Base-by-base conservation (phyloP, 2,113 vertebrate genomes). In the Charina bottae region DNA sequence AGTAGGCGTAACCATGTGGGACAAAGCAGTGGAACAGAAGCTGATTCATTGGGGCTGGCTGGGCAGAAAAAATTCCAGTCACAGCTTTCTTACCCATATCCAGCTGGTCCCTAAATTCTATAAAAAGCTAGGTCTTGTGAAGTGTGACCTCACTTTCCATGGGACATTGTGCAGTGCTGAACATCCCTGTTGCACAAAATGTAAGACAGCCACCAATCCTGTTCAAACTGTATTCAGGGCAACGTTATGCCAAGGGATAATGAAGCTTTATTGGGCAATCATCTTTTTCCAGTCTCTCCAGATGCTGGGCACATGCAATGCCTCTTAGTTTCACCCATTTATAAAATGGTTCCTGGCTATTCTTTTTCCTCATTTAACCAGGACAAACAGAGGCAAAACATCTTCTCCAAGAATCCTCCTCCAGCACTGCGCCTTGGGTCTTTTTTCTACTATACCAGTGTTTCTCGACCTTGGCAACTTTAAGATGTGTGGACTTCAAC, bases 261-360 rank as follows among this genome's bases (percentile, higher is more conserved):
- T 78, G 95, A 95, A 96, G 93, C 84, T 97, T 97, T 97, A 96
- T 96, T 96, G 94, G 94, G 94, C 93, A 90, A 55, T 11, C 91
- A 94, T 93, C 93, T 90, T 90, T 91, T 42, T 60, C 87, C 92
- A 91, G 94, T 17, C 12, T 87, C 93, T 89, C 89, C 64, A 92
- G 78, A 88, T 83, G 91, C 83, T 90, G 92, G 42, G 64, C 86
- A 83, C 87, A 42, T 56, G 93, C 13, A 94, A 62, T 91, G 78
- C 89, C 37, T 88, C 93, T 94, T 3, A 6, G 59, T 89, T 94
- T 53, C 55, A 55, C 92, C 90, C 89, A 87, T 60, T 93, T 92
- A 93, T 56, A 95, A 91, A 58, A 87, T 87, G 93, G 33, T 90
- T 33, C 64, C 58, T 88, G 83, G 89, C 89, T 85, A 93, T 23